These are phyloP conservation scores for Apamea epomidion DNA, from an alignment of 2,888 invertebrate genomes.

Conservation along the genomic window DNA sequence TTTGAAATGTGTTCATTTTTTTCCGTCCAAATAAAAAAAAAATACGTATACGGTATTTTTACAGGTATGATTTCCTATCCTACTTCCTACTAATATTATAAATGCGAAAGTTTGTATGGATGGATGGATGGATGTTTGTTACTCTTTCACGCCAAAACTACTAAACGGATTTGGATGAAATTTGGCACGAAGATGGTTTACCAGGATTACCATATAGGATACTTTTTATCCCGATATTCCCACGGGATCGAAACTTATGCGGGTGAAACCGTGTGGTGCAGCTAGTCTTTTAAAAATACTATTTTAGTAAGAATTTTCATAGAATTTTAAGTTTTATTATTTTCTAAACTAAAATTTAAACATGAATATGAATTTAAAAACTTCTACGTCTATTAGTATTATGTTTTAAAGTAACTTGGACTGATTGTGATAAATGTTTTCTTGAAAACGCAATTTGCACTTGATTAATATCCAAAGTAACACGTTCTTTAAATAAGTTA, in stretches of 20 bases:
- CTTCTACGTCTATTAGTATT: not conserved
- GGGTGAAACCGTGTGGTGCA: too few relatives aligned
- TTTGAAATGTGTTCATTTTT: not conserved
- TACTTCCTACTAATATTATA: too few relatives aligned
- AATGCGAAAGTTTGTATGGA: too few relatives aligned
- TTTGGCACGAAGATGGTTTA: too few relatives aligned
- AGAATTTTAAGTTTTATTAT: not conserved
- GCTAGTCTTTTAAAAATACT: not conserved
- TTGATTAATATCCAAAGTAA: conserved; percentile 27
- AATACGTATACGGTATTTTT: too few relatives aligned
- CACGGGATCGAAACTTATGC: too few relatives aligned
- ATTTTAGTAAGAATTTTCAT: not conserved
- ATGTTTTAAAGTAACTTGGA: conserved; percentile 13
- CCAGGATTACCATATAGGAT: too few relatives aligned
- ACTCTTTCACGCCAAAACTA: too few relatives aligned
- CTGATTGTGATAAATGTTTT: conserved; percentile 8
- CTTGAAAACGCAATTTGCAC: not conserved
- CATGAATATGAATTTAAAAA: not conserved
- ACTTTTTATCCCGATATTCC: too few relatives aligned
- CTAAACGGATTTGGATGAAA: too few relatives aligned
- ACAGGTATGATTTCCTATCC: too few relatives aligned
- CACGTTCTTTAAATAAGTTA: conserved; percentile 2
- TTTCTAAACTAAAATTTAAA: not conserved
- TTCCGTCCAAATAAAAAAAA: not conserved
- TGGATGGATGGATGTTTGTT: too few relatives aligned